Evolutionary conservation across 1,140 invertebrate species (phyloP).

Genomic region (Branchinecta lindahli): DNA sequence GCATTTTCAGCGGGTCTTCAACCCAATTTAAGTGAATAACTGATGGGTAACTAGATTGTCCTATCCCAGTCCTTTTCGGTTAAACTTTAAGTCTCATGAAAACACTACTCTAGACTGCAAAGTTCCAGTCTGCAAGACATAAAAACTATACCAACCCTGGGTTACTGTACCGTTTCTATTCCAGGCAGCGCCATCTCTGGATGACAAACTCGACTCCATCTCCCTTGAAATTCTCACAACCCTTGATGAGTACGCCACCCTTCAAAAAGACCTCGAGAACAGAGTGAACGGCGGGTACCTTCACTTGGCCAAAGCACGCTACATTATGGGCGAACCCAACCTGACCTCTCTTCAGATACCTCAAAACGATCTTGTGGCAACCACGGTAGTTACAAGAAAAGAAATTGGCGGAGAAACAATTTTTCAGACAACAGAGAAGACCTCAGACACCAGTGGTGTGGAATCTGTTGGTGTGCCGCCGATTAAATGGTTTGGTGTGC

Average conservation of each 20-base stretch:
- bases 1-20: no score
- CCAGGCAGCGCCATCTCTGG: no score
- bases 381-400: neutral
- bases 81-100: no score
- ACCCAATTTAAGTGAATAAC: no score
- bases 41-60: no score
- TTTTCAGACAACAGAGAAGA: neutral
- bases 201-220: no score
- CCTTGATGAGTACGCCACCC: neutral
- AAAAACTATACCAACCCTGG: no score
- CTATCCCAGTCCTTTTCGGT: no score
- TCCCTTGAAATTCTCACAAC: neutral
- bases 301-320: constrained; percentile 50
- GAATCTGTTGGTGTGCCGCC: constrained; percentile 35
- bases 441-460: constrained; percentile 2
- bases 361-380: constrained; percentile 32
- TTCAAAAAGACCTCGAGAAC: constrained; percentile 38
- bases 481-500: constrained; percentile 54
- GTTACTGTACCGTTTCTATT: no score
- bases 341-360: constrained; percentile 47
- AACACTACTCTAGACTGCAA: no score
- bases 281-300: constrained; percentile 41
- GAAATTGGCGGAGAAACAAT: neutral
- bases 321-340: constrained; percentile 49
- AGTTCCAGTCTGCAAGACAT: no score